These are phyloP conservation scores for Patiria pectinifera DNA, from an alignment of 53 echinoderm and acorn worm genomes.

Conservation along the genomic window DNA sequence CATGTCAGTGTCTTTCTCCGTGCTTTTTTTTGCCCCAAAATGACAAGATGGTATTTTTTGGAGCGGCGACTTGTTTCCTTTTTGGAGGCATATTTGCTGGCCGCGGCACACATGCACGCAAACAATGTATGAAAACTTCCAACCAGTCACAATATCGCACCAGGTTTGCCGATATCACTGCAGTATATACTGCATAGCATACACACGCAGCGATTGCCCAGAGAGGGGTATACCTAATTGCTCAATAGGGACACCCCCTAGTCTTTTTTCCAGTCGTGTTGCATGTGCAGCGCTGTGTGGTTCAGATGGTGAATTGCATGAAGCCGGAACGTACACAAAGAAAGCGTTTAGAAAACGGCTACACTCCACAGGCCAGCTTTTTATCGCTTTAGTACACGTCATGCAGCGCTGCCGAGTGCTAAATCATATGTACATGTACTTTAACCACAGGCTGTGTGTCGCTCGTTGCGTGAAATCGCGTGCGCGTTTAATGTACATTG, in stretches of 20 bases:
- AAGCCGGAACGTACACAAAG: too few relatives aligned
- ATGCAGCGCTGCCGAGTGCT: too few relatives aligned
- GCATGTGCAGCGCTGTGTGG: slow-evolving; percentile 6
- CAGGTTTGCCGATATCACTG: background rate
- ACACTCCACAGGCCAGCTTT: too few relatives aligned
- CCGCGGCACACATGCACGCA: background rate
- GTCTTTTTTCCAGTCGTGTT: slow-evolving; percentile 19
- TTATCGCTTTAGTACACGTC: too few relatives aligned
- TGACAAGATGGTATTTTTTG: slow-evolving; percentile 3
- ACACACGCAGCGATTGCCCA: background rate
- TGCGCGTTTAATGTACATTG: too few relatives aligned
- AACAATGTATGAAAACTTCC: background rate
- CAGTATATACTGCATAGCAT: background rate
- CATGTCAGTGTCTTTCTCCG: background rate
- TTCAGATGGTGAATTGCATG: slow-evolving; percentile 3
- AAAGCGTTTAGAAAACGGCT: too few relatives aligned
- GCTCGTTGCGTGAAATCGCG: too few relatives aligned
- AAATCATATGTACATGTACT: too few relatives aligned
- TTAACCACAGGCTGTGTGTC: background rate
- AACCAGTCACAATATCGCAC: slow-evolving; percentile 10
- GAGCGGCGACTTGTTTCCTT: background rate
- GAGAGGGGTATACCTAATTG: slow-evolving; percentile 29
- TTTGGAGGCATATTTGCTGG: slow-evolving; percentile 30
- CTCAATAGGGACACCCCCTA: slow-evolving; percentile 5
- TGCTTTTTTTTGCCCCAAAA: background rate